phyloP scores from a whole-genome alignment of 2,888 invertebrate genomes.

The Pegoplata infirma region DNA sequence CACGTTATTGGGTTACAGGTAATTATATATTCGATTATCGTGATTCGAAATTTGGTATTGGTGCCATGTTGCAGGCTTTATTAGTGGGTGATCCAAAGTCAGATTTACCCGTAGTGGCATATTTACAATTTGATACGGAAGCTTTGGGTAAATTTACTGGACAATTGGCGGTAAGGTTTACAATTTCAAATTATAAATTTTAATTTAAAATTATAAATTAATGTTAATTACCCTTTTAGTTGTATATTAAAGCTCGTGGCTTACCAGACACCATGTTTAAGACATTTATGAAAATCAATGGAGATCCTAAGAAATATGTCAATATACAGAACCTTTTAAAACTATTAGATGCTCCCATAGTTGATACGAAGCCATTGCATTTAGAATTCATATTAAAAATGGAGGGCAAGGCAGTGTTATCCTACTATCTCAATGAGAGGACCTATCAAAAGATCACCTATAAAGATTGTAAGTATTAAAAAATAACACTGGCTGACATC shows the following conservation, averaged over 20 bases:
- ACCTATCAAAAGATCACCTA: conserved; percentile 82
- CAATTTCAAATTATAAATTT: not conserved
- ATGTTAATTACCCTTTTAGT: conserved; percentile 73
- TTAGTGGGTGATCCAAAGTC: conserved; percentile 83
- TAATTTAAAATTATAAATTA: not conserved
- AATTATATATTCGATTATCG: conserved; percentile 85
- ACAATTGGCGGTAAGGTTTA: conserved; percentile 79
- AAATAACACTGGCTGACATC: no score
- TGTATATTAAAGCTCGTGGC: conserved; percentile 81
- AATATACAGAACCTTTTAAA: conserved; percentile 79
- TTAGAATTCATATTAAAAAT: conserved; percentile 83
- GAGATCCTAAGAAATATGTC: conserved; percentile 79
- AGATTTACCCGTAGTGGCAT: conserved; percentile 82
- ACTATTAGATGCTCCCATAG: conserved; percentile 78
- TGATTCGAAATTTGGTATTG: conserved; percentile 82
- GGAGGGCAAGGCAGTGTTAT: conserved; percentile 83
- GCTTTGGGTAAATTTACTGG: conserved; percentile 81
- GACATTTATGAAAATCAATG: conserved; percentile 77
- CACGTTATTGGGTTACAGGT: conserved; percentile 83
- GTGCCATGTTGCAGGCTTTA: conserved; percentile 81
- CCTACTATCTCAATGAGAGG: conserved; percentile 83
- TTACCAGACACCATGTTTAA: conserved; percentile 79
- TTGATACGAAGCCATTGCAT: conserved; percentile 80
- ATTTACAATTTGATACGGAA: conserved; percentile 81
- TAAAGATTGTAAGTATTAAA: conserved; percentile 81